Base-by-base conservation (phyloP, 2,797 vertebrate genomes). In the Danio jaintianensis region DNA sequence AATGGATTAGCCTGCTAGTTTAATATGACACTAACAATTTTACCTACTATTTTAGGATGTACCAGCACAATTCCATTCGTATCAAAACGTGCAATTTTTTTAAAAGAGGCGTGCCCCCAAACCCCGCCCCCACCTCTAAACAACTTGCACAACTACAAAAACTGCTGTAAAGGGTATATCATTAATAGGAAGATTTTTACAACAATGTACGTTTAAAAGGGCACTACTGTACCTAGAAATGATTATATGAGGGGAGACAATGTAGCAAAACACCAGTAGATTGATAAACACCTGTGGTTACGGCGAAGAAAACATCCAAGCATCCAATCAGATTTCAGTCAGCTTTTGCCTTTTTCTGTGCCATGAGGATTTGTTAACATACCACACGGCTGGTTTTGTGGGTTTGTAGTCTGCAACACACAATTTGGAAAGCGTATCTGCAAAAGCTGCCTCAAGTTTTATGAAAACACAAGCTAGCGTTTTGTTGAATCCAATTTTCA, bases 241-340 rank as follows among this genome's bases (percentile, higher is more conserved):
- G 3, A 53, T 55, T 40, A 29, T 69, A 53, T 5, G 20, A 40
- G 10, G 10, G 6, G 36, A 70, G 18, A 20, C 15, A 20, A 53
- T 18, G 36, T 20, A 13, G 50, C n/a, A 55, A 10, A 53, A 70
- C 11, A 18, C 16, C n/a, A 55, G 38, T n/a, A 70, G 29, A 55
- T 12, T 55, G 68, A 53, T 55, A 42, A 55, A 55, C 53, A 20
- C n/a, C 11, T 42, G 36, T 55, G n/a, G 68, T n/a, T 36, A 70
- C 20, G 55, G 50, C 11, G 36, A 38, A 63, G 38, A 29, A 29
- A 29, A 29, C 29, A 29, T 29, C 29, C 9, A 18, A 15, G 61
- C 38, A 72, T 40, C 12, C 29, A 55, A 55, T 18, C 50, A 71
- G 38, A 71, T 50, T 75, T 40, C 11, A 15, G 16, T 12, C 7